phyloP scores from a whole-genome alignment of 2,888 invertebrate species.

The Hypsopygia costalis region DNA sequence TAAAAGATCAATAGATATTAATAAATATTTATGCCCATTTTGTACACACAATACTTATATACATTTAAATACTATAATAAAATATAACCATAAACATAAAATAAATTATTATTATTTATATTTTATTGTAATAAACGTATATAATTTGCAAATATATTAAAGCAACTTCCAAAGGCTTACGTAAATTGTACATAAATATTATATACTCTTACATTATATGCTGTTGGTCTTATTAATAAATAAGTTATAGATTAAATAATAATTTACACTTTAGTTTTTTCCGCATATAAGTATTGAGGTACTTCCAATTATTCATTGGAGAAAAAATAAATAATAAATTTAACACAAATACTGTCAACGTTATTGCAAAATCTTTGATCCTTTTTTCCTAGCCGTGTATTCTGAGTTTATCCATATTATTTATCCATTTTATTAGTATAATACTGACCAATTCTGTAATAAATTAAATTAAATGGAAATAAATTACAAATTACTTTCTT shows the following conservation, averaged over 20 bases:
- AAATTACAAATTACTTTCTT: too few relatives aligned
- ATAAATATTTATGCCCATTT: constrained; percentile 17
- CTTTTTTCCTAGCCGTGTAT: constrained; percentile 10
- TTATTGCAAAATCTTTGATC: constrained; percentile 13
- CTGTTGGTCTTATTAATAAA: constrained; percentile 17
- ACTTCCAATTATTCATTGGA: constrained; percentile 37
- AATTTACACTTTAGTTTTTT: constrained; percentile 14
- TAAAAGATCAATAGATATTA: constrained; percentile 17
- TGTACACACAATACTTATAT: constrained; percentile 24
- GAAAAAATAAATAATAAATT: constrained; percentile 12
- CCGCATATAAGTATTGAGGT: constrained; percentile 48
- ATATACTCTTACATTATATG: constrained; percentile 21
- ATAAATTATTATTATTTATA: constrained; percentile 17
- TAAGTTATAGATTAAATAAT: constrained; percentile 14
- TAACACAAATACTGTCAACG: neutral
- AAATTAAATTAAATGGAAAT: too few relatives aligned
- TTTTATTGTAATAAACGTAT: constrained; percentile 23
- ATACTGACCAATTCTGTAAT: neutral
- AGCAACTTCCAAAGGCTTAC: constrained; percentile 70
- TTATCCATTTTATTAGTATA: neutral
- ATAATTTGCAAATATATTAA: constrained; percentile 44
- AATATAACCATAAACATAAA: constrained; percentile 14
- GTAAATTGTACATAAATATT: constrained; percentile 33
- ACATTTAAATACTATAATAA: constrained; percentile 17
- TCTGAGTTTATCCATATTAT: too few relatives aligned